Percentiles rank a stretch among this genome's conserved stretches.
phyloP scores from a whole-genome alignment of 2,888 invertebrate genomes.

The Cheilosia soror region DNA sequence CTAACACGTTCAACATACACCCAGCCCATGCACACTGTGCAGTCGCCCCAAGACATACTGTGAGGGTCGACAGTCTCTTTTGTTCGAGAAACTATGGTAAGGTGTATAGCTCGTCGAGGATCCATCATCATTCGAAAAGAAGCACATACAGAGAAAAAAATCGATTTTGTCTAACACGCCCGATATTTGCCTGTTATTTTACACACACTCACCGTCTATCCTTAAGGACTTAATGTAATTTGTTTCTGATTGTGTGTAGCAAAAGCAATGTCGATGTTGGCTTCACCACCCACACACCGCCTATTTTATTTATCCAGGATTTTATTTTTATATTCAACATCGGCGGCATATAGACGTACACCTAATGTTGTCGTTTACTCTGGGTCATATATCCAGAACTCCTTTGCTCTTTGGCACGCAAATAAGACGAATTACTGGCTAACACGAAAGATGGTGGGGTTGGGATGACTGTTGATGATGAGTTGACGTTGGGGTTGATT shows the following conservation, averaged over 20 bases:
- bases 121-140: slow-evolving; percentile 61
- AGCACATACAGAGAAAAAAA: slow-evolving; percentile 21
- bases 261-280: slow-evolving; percentile 46
- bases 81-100: slow-evolving; percentile 13
- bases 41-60: slow-evolving; percentile 22
- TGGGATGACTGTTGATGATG: slow-evolving; percentile 33
- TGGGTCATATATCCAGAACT: slow-evolving; percentile 65
- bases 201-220: slow-evolving; percentile 31
- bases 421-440: slow-evolving; percentile 72
- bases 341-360: slow-evolving; percentile 15
- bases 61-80: slow-evolving; percentile 15
- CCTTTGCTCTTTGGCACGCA: slow-evolving; percentile 68
- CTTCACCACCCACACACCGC: slow-evolving; percentile 17
- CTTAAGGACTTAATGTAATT: slow-evolving; percentile 63
- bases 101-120: slow-evolving; percentile 45
- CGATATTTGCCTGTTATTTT: slow-evolving; percentile 12
- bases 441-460: slow-evolving; percentile 53
- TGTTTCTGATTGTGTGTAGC: slow-evolving; percentile 63
- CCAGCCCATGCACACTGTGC: slow-evolving; percentile 40
- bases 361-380: slow-evolving; percentile 58
- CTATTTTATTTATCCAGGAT: slow-evolving; percentile 35
- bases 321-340: slow-evolving; percentile 61
- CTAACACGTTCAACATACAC: slow-evolving; percentile 58
- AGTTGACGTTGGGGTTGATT: slow-evolving; percentile 23
- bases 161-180: slow-evolving; percentile 65